Percentiles rank a stretch among this genome's conserved stretches.
Conservation (phyloP, 2,113 vertebrate species). For the Kobus ellipsiprymnus region DNA sequence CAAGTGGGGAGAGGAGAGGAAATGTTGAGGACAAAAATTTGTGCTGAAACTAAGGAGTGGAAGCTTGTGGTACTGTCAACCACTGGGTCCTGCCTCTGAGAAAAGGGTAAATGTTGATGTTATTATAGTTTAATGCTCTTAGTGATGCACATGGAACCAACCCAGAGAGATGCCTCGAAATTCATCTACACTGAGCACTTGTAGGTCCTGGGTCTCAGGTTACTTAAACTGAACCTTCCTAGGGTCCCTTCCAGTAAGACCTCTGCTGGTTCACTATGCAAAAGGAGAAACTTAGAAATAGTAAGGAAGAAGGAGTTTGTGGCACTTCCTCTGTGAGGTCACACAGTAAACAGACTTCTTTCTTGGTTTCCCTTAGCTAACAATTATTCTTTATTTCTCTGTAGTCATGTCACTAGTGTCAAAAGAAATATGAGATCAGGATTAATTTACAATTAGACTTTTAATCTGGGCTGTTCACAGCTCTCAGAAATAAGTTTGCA, state of each 20-base stretch:
- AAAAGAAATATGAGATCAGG: background rate
- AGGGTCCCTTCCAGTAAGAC: background rate
- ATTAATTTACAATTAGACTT: background rate
- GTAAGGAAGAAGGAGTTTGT: background rate
- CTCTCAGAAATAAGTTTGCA: background rate
- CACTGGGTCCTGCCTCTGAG: background rate
- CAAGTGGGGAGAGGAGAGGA: background rate
- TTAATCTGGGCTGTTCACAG: background rate
- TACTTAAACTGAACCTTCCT: background rate
- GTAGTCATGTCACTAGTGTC: background rate
- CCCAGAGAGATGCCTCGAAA: background rate
- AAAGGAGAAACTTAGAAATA: background rate
- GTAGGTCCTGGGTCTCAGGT: background rate
- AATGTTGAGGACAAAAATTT: background rate
- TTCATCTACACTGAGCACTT: background rate
- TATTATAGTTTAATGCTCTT: background rate
- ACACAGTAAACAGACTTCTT: background rate
- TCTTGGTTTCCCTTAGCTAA: background rate
- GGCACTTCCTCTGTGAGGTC: background rate
- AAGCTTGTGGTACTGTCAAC: background rate
- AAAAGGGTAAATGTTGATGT: background rate
- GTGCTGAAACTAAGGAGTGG: background rate
- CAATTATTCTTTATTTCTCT: constrained; percentile 30
- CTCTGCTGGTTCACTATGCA: background rate
- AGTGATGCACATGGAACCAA: background rate